Base-by-base conservation (phyloP, 2,797 vertebrate genomes). In the Austrolebias charrua region DNA sequence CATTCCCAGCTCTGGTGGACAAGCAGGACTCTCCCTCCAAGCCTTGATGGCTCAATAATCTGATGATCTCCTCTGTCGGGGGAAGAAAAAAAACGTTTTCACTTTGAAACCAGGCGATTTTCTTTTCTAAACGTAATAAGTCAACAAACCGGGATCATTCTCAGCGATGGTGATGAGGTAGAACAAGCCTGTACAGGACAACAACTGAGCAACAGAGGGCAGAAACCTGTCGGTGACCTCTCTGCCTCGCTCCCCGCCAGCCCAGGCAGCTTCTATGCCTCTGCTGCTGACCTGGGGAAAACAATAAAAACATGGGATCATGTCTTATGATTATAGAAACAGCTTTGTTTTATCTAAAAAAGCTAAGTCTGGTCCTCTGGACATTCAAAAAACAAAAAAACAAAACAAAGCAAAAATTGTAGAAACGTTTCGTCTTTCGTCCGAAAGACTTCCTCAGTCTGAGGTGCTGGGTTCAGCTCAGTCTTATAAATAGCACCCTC, bases 181-280 rank as follows among this genome's bases (percentile, higher is more conserved):
- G 79, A 98, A 98, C 4, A 94, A 57, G 15, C 96, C 97, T 75
- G 82, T 67, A n/a, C 78, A 75, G 46, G 96, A 96, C 63, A 99
- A 92, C 18, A 99, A 82, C 42, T 93, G 88, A 20, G 93, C 68
- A 8, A 93, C 94, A 40, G 91, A 46, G 0, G 96, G 95, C 47
- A 98, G 94, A 28, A 98, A 87, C 56, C 93, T 91, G 76, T 98
- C 94, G n/a, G 95, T 96, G 64, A 98, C 95, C 85, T 98, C 95
- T 54, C 96, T 89, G 15, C 96, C 97, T 31, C 85, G 87, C 69
- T 71, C 86, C 48, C 97, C 97, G 16, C 97, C 97, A 5, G 97
- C 96, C 97, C 97, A 99, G 8, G 97, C 90, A 0, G 95, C 96
- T 57, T 95, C 92, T 31, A 98, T 95, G 18, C 97, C 95, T 0